These are phyloP conservation scores for Punctoribates punctum DNA, from an alignment of 2,888 invertebrate species.

Conservation along the genomic window DNA sequence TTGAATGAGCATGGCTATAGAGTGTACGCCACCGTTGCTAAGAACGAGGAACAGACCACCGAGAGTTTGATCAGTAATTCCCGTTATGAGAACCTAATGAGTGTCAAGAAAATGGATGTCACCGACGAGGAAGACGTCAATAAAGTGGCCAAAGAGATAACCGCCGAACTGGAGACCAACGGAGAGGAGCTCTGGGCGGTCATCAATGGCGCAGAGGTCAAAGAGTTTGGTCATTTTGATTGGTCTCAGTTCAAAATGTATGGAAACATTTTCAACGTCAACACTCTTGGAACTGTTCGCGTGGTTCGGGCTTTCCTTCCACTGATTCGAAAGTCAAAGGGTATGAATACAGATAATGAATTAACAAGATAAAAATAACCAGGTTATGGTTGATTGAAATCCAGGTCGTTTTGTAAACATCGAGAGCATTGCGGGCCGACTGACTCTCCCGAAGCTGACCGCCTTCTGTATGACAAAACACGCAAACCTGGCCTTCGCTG, in stretches of 20 bases:
- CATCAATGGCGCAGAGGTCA: constrained; percentile 58
- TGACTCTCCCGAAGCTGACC: constrained; percentile 9
- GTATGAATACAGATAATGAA: too few relatives aligned
- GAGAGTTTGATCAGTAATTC: background rate
- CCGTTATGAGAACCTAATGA: constrained; percentile 45
- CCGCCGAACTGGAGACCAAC: constrained; percentile 22
- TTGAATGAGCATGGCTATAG: constrained; percentile 36
- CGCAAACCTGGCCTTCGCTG: constrained; percentile 51
- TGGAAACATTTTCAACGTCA: constrained; percentile 50
- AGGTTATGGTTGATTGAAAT: too few relatives aligned
- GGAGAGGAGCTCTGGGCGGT: constrained; percentile 56
- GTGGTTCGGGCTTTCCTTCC: constrained; percentile 52
- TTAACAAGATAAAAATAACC: too few relatives aligned
- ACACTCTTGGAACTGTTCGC: constrained; percentile 51
- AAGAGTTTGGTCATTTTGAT: constrained; percentile 55
- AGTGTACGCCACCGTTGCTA: constrained; percentile 32
- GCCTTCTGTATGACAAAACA: constrained; percentile 52
- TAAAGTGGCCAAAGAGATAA: constrained; percentile 49
- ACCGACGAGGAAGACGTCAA: constrained; percentile 52
- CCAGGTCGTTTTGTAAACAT: constrained; percentile 50
- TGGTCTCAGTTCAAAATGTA: constrained; percentile 54
- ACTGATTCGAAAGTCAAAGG: constrained; percentile 49
- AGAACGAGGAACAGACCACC: background rate
- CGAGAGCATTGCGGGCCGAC: constrained; percentile 50
- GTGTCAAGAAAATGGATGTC: constrained; percentile 52